Conservation (phyloP, 2,113 vertebrate genomes). For the Microcebus griseorufus region DNA sequence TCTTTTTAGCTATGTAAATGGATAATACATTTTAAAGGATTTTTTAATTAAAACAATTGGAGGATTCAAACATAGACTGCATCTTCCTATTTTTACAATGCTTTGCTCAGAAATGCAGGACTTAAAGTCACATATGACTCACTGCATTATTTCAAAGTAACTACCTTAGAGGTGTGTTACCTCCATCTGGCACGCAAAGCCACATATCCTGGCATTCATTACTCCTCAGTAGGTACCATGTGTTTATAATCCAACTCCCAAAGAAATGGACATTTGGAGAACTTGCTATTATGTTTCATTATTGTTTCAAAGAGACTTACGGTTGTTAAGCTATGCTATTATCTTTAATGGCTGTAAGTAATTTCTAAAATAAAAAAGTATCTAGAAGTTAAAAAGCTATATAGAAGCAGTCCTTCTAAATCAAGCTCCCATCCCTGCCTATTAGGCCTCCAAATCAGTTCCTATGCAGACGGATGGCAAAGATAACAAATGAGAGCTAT, state of each 20-base stretch:
- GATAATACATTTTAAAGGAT: conserved; percentile 46
- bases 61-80: conserved; percentile 13
- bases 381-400: background rate
- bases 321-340: background rate
- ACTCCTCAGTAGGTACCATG: background rate
- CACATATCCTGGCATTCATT: background rate
- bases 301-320: background rate
- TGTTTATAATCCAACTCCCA: background rate
- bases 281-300: background rate
- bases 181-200: background rate
- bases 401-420: background rate
- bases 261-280: background rate
- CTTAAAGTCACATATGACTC: background rate
- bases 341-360: background rate
- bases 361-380: background rate
- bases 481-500: background rate
- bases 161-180: background rate
- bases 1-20: conserved; percentile 55
- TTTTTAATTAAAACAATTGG: conserved; percentile 74
- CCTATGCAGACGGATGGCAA: background rate
- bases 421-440: background rate
- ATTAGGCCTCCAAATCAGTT: background rate
- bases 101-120: background rate
- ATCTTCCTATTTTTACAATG: conserved; percentile 20
- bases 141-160: background rate